These are phyloP conservation scores for Phymatocera aterrima DNA, from an alignment of 2,888 invertebrate genomes.

Conservation along the genomic window DNA sequence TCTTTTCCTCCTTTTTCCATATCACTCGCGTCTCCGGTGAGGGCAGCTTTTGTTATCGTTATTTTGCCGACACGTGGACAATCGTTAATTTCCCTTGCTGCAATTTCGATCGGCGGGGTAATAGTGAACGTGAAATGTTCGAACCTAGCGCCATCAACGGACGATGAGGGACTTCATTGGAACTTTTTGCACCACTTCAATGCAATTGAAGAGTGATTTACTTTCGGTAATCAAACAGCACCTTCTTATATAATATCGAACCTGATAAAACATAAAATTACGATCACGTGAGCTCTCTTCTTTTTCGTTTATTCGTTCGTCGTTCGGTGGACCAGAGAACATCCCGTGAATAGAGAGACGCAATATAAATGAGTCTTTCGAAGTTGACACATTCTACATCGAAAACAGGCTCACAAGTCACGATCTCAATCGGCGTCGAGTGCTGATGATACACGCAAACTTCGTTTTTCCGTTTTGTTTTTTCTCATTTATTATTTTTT, in stretches of 20 bases:
- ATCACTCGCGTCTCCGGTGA: too few species aligned
- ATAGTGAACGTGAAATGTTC: background rate
- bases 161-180: background rate
- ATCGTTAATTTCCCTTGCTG: too few species aligned
- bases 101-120: background rate
- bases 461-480: too few species aligned
- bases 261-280: background rate
- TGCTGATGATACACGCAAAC: slow-evolving; percentile 12
- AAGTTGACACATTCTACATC: background rate
- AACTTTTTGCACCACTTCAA: background rate
- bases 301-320: background rate
- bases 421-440: slow-evolving; percentile 1
- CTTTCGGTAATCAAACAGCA: background rate
- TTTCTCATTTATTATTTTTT: too few species aligned
- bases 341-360: background rate
- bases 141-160: background rate
- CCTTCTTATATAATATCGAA: background rate
- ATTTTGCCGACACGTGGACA: too few species aligned
- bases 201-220: slow-evolving; percentile 12
- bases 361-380: background rate
- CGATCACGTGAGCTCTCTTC: background rate
- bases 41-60: too few species aligned
- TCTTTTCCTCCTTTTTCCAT: background rate
- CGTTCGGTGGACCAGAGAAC: background rate
- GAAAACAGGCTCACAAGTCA: background rate